Percentiles rank a stretch among this genome's conserved stretches.
Evolutionary conservation across 2,888 invertebrate genomes (phyloP).

Genomic region (Acleris laterana): DNA sequence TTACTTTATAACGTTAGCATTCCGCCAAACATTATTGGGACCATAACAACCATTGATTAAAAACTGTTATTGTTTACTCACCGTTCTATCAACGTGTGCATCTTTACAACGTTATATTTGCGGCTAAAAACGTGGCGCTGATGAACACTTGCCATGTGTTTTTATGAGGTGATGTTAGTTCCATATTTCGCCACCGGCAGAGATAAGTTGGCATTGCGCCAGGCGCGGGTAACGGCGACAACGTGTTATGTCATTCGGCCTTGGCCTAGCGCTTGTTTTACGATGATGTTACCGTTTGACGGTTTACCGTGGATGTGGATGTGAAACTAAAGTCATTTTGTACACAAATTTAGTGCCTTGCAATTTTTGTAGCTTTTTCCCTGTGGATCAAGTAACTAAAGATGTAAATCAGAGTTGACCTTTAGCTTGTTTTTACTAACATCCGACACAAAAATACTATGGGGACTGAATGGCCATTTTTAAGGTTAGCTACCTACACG

Average conservation of each 20-base stretch:
- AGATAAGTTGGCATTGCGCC: conserved; percentile 25
- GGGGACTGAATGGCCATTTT: no score
- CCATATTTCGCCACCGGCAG: background rate
- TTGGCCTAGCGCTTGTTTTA: conserved; percentile 75
- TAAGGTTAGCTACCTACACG: no score
- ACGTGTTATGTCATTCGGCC: conserved; percentile 72
- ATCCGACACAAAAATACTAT: no score
- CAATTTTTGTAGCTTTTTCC: no score
- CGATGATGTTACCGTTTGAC: conserved; percentile 51
- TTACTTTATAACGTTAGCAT: background rate
- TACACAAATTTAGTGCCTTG: background rate
- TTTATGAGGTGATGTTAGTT: background rate
- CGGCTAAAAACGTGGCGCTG: background rate
- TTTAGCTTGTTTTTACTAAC: no score
- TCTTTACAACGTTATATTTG: background rate
- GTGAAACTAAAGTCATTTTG: conserved; percentile 19
- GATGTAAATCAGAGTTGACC: no score
- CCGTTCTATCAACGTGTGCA: conserved; percentile 1
- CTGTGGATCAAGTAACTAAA: no score
- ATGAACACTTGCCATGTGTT: background rate
- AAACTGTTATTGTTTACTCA: conserved; percentile 8
- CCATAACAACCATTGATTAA: conserved; percentile 1
- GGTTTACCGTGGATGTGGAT: conserved; percentile 26
- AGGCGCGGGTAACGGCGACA: conserved; percentile 46
- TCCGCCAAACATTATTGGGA: background rate